Evolutionary conservation across 1,140 invertebrate genomes (phyloP), one percentile per base, ranked within the genome.

Genomic region (Nebria ingens): DNA sequence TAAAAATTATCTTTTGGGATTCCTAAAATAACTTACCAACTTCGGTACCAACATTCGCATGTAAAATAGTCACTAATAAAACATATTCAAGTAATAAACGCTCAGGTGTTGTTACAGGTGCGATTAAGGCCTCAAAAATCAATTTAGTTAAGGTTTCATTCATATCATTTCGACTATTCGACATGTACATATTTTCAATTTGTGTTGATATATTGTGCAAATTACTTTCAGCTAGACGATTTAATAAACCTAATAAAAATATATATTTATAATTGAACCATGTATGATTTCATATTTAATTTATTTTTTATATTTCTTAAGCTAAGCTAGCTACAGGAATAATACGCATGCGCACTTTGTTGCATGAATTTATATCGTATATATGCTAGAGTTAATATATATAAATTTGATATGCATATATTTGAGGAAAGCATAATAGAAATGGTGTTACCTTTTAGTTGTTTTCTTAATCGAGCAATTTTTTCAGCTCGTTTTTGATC

Each of bases 1-100:
- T 6, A 15, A 51, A 20, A 2, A 57, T n/a, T 34, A 54, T 19
- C 13, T 21, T n/a, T n/a, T n/a, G n/a, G n/a, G n/a, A n/a, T n/a
- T n/a, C n/a, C 15, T 49, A n/a, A 15, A 20, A 54, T 2, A 42
- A 70, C 69, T 78, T 74, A 81, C 89, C 91, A 52, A 97, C 80
- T 83, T 97, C 92, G 17, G 79, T 83, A 15, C 89, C 94, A 58
- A 97, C 79, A 74, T 96, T 96, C 0, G 88, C 88, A 72, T 96
- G 92, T 4, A 97, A 70, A 55, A 93, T 79, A 0, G 88, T 79
- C 15, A 97, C 73, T 0, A 97, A 68, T 63, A 94, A 82, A 51
- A 86, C 81, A 65, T 94, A 84, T 65, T 97, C 93, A 45, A 88
- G 80, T 1, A 91, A 72, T 59, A 97, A 75, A 23, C 90, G 71